Percentiles rank a stretch among this genome's conserved stretches.
These are phyloP conservation scores for Cyphomyrus plagiostoma DNA, from an alignment of 2,113 vertebrate species.

Conservation along the genomic window DNA sequence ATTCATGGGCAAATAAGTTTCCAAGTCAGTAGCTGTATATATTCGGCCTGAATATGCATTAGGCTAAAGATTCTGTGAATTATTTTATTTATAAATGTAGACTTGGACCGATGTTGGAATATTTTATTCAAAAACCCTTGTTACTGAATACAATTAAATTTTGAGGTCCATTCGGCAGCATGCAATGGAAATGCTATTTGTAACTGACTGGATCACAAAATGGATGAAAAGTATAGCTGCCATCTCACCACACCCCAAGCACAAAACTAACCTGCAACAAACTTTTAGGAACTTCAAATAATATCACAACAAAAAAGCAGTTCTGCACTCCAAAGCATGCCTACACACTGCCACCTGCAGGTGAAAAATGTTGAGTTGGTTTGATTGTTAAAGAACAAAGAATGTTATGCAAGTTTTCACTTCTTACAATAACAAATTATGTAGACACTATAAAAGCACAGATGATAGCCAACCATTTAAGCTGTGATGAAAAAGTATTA, in stretches of 20 bases:
- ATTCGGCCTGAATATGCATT: neutral
- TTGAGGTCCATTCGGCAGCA: neutral
- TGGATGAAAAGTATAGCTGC: neutral
- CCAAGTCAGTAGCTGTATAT: neutral
- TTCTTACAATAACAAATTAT: neutral
- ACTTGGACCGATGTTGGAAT: neutral
- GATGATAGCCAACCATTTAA: neutral
- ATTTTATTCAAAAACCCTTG: neutral
- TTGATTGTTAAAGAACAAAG: neutral
- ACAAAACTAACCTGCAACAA: neutral
- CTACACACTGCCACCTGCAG: neutral
- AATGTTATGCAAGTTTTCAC: neutral
- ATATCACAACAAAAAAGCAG: neutral
- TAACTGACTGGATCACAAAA: neutral
- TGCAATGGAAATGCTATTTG: neutral
- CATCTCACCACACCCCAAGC: neutral
- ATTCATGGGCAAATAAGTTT: neutral
- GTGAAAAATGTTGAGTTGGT: neutral
- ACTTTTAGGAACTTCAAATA: neutral
- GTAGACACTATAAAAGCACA: neutral
- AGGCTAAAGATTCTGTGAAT: neutral
- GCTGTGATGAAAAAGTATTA: neutral
- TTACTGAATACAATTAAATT: neutral
- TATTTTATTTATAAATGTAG: slow-evolving; percentile 11
- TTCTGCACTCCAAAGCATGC: neutral